These are phyloP conservation scores for Plagodis dolabraria DNA, from an alignment of 2,888 invertebrate species.

Conservation along the genomic window DNA sequence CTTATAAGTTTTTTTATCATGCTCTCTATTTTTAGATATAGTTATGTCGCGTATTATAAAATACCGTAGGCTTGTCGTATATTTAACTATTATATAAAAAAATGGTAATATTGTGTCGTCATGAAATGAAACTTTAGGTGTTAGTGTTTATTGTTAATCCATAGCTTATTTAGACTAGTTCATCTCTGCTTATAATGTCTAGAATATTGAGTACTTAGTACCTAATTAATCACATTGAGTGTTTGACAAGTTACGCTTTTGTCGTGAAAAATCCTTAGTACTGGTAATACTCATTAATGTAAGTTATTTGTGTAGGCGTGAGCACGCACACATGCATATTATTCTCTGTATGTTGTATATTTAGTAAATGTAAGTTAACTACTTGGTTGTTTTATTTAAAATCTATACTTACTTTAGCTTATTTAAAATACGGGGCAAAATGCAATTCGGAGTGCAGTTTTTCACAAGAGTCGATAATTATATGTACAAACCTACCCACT, in stretches of 20 bases:
- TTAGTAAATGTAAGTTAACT: conserved; percentile 46
- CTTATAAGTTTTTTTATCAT: conserved; percentile 20
- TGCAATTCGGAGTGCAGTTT: too few relatives aligned
- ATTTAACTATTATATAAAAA: conserved; percentile 11
- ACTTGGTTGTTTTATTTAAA: conserved; percentile 37
- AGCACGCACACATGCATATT: conserved; percentile 66
- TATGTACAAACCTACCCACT: too few relatives aligned
- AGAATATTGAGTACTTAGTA: conserved; percentile 18
- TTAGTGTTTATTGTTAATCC: conserved; percentile 25
- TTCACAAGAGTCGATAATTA: too few relatives aligned
- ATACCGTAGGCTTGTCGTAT: conserved; percentile 43
- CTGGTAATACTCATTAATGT: conserved; percentile 79
- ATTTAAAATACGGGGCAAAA: too few relatives aligned
- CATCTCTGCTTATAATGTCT: conserved; percentile 40
- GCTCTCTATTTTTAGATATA: conserved; percentile 25
- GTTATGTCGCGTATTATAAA: conserved; percentile 41
- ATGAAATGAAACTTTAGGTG: conserved; percentile 56
- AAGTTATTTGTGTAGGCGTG: conserved; percentile 46
- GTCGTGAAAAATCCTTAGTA: conserved; percentile 61
- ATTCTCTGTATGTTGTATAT: conserved; percentile 37
- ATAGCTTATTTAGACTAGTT: conserved; percentile 37
- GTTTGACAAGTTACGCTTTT: conserved; percentile 55
- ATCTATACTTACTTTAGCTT: too few relatives aligned
- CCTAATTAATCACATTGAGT: conserved; percentile 70
- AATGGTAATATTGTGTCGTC: conserved; percentile 54